phyloP scores from a whole-genome alignment of 1,140 invertebrate species.

The Panagrolaimus sp. region DNA sequence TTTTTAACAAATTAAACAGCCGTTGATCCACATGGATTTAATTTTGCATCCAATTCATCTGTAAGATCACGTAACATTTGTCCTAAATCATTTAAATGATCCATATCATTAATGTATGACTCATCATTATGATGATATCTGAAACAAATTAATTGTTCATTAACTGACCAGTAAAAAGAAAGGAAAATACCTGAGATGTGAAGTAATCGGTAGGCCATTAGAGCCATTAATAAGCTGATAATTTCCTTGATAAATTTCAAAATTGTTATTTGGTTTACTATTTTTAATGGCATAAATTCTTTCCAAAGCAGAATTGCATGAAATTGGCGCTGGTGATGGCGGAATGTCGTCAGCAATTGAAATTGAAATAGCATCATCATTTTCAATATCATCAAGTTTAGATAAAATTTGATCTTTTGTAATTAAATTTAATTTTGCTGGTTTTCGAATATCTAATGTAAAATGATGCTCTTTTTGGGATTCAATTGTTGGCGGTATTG shows the following conservation, averaged over 20 bases:
- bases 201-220: not conserved
- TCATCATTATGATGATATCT: not conserved
- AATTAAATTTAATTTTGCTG: not conserved
- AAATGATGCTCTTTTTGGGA: no score
- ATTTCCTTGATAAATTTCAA: not conserved
- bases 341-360: slow-evolving; percentile 5
- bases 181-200: no score
- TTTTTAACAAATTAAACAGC: not conserved
- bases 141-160: no score
- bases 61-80: slow-evolving; percentile 10
- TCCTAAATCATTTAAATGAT: not conserved
- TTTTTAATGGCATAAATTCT: not conserved
- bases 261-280: not conserved
- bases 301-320: not conserved
- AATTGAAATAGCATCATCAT: not conserved
- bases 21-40: slow-evolving; percentile 2
- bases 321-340: not conserved
- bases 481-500: no score
- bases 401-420: slow-evolving; percentile 5
- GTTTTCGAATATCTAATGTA: not conserved
- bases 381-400: slow-evolving; percentile 1
- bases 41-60: slow-evolving; percentile 7
- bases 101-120: not conserved
- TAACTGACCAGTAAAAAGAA: no score
- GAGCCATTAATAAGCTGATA: slow-evolving; percentile 5